These are phyloP conservation scores for Notocelia uddmanniana DNA, from an alignment of 2,888 invertebrate genomes.

Conservation along the genomic window DNA sequence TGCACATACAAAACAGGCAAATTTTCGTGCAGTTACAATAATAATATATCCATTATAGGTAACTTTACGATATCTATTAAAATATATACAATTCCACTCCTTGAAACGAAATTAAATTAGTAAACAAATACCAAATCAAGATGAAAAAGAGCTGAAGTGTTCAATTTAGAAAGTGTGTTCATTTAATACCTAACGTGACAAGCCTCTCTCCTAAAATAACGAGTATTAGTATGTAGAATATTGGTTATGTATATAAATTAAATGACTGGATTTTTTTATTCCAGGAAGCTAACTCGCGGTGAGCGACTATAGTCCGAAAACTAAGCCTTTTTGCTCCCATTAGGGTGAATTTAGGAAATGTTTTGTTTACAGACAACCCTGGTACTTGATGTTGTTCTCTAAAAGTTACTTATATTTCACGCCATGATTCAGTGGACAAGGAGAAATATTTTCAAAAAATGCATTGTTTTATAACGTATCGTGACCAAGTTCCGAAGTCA, in stretches of 20 bases:
- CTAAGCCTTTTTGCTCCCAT: neutral
- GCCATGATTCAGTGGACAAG: neutral
- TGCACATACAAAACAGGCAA: conserved; percentile 86
- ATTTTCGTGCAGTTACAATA: conserved; percentile 85
- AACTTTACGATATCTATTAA: conserved; percentile 72
- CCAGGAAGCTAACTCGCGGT: neutral
- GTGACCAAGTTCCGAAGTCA: too few species aligned
- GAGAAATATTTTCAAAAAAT: neutral
- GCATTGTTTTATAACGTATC: too few species aligned
- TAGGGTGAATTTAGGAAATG: neutral
- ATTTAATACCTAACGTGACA: neutral
- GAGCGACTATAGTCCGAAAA: neutral
- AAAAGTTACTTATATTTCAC: neutral
- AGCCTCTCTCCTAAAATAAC: neutral
- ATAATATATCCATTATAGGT: conserved; percentile 65
- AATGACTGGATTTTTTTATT: neutral
- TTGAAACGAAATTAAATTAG: conserved; percentile 18
- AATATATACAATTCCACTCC: conserved; percentile 60
- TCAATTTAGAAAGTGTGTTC: neutral
- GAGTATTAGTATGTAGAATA: neutral
- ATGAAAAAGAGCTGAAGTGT: neutral
- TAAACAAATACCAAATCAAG: conserved; percentile 8
- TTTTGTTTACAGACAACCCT: neutral
- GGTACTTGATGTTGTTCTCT: neutral
- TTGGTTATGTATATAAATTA: neutral